phyloP scores from a whole-genome alignment of 1,140 invertebrate genomes.

The Drosophila mayri region DNA sequence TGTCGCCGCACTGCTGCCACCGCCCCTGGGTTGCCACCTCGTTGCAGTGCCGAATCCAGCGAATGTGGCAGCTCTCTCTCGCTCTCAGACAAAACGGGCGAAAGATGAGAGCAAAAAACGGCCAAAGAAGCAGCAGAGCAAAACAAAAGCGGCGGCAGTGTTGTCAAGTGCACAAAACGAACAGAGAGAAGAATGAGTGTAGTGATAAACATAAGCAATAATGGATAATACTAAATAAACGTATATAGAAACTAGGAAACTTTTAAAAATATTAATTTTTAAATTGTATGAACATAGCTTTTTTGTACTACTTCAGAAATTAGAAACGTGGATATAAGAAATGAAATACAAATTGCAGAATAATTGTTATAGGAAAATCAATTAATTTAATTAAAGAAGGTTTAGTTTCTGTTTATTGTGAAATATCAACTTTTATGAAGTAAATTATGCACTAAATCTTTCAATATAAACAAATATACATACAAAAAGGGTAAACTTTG shows the following conservation, averaged over 20 bases:
- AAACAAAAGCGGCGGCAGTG: slow-evolving; percentile 68
- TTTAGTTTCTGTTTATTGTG: no score
- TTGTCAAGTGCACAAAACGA: slow-evolving; percentile 38
- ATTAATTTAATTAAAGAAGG: background rate
- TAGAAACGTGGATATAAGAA: background rate
- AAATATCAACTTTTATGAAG: no score
- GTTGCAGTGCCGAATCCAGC: slow-evolving; percentile 32
- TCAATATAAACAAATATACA: background rate
- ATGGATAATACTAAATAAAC: background rate
- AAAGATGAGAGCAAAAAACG: slow-evolving; percentile 17
- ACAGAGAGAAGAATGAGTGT: background rate
- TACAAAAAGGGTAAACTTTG: background rate
- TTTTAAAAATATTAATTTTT: no score
- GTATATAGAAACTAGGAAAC: background rate
- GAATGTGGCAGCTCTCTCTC: slow-evolving; percentile 34
- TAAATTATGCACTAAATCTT: no score
- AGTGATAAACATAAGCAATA: background rate
- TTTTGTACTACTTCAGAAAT: background rate
- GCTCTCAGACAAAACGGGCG: background rate
- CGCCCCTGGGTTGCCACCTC: slow-evolving; percentile 64
- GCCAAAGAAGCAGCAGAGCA: slow-evolving; percentile 65
- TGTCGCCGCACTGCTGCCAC: slow-evolving; percentile 32
- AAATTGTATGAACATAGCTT: background rate
- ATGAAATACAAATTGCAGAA: background rate
- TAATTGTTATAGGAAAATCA: background rate